phyloP scores from a whole-genome alignment of 2,888 invertebrate genomes.

The Eilema caniola region DNA sequence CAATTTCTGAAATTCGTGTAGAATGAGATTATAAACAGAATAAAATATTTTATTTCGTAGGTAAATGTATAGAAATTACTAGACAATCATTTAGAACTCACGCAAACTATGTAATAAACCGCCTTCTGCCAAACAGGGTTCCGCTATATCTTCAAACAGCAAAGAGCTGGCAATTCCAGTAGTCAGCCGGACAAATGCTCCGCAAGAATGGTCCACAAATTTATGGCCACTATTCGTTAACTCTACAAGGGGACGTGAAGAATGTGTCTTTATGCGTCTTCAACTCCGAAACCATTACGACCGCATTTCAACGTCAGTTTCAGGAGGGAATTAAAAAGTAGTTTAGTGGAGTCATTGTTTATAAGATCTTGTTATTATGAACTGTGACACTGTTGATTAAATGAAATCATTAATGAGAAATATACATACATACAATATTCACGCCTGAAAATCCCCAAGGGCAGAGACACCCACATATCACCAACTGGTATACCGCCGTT shows the following conservation, averaged over 20 bases:
- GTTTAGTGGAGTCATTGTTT: constrained; percentile 5
- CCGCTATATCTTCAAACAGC: constrained; percentile 57
- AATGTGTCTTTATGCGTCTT: constrained; percentile 64
- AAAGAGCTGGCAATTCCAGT: constrained; percentile 50
- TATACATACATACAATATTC: too few relatives aligned
- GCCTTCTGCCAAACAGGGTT: constrained; percentile 35
- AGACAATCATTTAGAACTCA: constrained; percentile 10
- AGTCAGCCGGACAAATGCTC: constrained; percentile 75
- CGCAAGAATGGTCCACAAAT: constrained; percentile 71
- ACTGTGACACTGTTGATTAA: background rate
- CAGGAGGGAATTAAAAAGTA: constrained; percentile 38
- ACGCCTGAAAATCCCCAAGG: too few relatives aligned
- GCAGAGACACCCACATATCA: too few relatives aligned
- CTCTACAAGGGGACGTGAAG: constrained; percentile 63
- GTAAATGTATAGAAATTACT: background rate
- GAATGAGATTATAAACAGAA: background rate
- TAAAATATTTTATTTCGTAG: background rate
- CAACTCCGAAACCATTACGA: constrained; percentile 39
- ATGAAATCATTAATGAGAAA: background rate
- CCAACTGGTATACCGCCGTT: too few relatives aligned
- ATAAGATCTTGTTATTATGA: background rate
- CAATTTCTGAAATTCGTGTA: background rate
- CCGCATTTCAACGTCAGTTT: constrained; percentile 46
- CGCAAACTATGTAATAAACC: constrained; percentile 18
- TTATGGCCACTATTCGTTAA: constrained; percentile 74